A percentile compares a stretch with the other conserved stretches of the same genome.
Conservation (phyloP, 2,888 invertebrate genomes). For the Orthonychiurus folsomi region DNA sequence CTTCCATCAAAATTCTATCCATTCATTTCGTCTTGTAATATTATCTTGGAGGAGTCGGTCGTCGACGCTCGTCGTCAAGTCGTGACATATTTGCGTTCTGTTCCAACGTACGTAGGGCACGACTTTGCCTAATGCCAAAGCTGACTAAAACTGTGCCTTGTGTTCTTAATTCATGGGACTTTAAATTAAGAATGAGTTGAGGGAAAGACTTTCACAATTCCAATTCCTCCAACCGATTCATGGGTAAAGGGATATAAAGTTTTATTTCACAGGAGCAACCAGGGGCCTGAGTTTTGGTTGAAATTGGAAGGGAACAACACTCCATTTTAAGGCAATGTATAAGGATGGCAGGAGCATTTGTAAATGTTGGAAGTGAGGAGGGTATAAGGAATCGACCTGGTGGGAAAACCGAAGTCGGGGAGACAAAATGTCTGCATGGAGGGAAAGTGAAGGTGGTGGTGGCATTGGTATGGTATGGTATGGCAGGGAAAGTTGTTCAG, state of each 20-base stretch:
- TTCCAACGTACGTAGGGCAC: no score
- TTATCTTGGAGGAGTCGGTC: not conserved
- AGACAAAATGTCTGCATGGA: not conserved
- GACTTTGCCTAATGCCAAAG: no score
- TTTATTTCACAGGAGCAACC: not conserved
- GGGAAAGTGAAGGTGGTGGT: not conserved
- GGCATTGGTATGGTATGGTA: no score
- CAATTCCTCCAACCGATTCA: not conserved
- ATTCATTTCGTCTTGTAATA: slow-evolving; percentile 24
- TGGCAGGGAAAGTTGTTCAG: not conserved
- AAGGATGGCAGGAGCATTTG: no score
- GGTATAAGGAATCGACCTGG: not conserved
- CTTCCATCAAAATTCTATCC: slow-evolving; percentile 25
- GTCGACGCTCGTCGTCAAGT: no score
- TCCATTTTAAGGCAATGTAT: no score
- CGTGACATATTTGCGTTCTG: not conserved
- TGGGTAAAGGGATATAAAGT: not conserved
- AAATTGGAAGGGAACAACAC: no score
- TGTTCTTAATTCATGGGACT: not conserved
- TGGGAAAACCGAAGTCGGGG: not conserved
- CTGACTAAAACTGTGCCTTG: not conserved
- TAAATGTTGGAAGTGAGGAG: not conserved
- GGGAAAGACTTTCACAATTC: not conserved
- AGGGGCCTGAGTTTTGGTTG: not conserved
- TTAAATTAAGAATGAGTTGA: not conserved